Evolutionary conservation across 2,888 invertebrate species (phyloP).

Genomic region (Polydrusus tereticollis): DNA sequence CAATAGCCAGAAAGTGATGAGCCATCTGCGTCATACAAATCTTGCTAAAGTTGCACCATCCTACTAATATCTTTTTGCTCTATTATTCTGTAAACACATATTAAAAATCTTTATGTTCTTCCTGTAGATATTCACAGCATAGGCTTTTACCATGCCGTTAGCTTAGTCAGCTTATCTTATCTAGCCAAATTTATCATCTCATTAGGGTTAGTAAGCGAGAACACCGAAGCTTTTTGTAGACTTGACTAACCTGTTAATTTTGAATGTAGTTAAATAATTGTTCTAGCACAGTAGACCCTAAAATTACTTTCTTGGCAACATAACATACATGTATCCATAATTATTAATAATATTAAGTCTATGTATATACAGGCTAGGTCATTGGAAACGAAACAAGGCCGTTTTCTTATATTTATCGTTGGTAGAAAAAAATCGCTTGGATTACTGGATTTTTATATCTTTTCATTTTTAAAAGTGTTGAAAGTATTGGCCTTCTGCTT

Average conservation of each 20-base stretch:
- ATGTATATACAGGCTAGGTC: no score
- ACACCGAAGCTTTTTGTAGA: conserved; percentile 5
- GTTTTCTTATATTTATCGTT: no score
- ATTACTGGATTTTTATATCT: no score
- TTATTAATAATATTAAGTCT: not conserved
- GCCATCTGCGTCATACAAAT: no score
- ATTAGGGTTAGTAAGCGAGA: conserved; percentile 1
- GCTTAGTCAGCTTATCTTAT: not conserved
- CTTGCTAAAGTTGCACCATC: no score
- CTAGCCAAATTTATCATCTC: conserved; percentile 2
- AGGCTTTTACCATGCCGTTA: not conserved
- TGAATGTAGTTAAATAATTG: not conserved
- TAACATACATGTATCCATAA: not conserved
- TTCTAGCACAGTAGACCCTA: not conserved
- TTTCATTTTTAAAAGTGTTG: no score
- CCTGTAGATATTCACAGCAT: not conserved
- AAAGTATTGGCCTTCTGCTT: no score
- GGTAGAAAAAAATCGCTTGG: no score
- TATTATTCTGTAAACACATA: no score
- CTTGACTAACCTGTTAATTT: not conserved
- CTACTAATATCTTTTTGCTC: no score
- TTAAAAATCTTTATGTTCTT: not conserved
- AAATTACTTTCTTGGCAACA: not conserved
- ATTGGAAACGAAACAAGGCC: no score
- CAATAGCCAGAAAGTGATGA: no score